Evolutionary conservation across 2,113 vertebrate species (phyloP), one percentile per base, ranked within the genome.

Genomic region (Charadrius vociferus): DNA sequence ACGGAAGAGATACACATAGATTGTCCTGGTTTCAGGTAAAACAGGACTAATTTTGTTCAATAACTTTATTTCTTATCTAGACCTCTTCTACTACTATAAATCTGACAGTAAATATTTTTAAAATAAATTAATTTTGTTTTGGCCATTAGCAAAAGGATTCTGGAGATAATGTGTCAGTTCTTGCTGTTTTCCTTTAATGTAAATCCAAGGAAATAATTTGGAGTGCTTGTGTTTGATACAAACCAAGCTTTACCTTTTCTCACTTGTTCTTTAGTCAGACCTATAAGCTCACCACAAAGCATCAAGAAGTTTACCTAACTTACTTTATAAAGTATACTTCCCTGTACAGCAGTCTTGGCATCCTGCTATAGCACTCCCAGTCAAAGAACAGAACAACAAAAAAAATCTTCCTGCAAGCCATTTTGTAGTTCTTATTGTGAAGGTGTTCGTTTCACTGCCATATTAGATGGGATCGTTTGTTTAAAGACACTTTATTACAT

Each of bases 51-150:
- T 45, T 19, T 45, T 45, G 17, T 45, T 19, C 45, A 45, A 18
- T 45, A 45, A 45, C 45, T 45, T 45, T 45, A 45, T 18, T 45
- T 19, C 17, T 45, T 19, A 45, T 17, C 45, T 45, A 45, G 18
- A 17, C 45, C 45, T 45, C 45, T 45, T 45, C 45, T 45, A 45
- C 45, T 45, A 19, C 45, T 73, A 50, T n/a, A 34, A 78, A 77
- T 59, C 27, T 41, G 8, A 45, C 11, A 16, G 1, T 43, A n/a
- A 5, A 7, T 39, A 10, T 65, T 39, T 1, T 14, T 14, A 18
- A 18, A 50, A 50, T 24, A 24, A 55, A 52, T 37, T 43, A 0
- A 22, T 37, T 55, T 39, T 3, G 0, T 0, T 72, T 72, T 86
- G 13, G 52, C 6, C 41, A 21, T 37, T 62, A 62, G 2, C 5